Percentiles rank a stretch among this genome's conserved stretches.
Conservation (phyloP, 2,113 vertebrate genomes). For the Psammodynastes pulverulentus region DNA sequence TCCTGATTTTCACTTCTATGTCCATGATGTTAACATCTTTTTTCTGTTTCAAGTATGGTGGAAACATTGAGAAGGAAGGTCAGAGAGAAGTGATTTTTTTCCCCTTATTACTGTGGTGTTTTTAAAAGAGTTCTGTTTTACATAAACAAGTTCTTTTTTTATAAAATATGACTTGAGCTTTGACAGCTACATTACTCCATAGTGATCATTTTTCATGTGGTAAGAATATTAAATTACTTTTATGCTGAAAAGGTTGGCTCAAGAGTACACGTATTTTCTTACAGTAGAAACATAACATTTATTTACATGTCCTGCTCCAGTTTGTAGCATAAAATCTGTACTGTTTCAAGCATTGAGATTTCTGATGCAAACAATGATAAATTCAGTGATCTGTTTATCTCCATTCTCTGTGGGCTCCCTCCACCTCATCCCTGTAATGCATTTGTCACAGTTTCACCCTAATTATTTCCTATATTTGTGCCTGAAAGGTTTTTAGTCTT, state of each 20-base stretch:
- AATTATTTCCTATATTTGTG: constrained; percentile 40
- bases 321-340: constrained; percentile 52
- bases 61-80: neutral
- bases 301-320: constrained; percentile 62
- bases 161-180: constrained; percentile 71
- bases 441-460: constrained; percentile 34
- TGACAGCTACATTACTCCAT: constrained; percentile 74
- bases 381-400: constrained; percentile 51
- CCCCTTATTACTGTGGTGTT: constrained; percentile 66
- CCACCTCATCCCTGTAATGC: constrained; percentile 27
- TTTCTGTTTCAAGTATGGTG: neutral
- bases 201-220: constrained; percentile 74
- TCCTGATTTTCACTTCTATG: neutral
- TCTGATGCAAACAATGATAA: constrained; percentile 59
- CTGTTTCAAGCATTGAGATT: constrained; percentile 57
- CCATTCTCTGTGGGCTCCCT: neutral
- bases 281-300: constrained; percentile 66
- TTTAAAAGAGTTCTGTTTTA: constrained; percentile 60
- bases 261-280: constrained; percentile 64
- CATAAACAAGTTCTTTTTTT: constrained; percentile 65
- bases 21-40: neutral
- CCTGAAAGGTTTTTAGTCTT: constrained; percentile 24
- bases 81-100: constrained; percentile 59
- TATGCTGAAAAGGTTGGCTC: constrained; percentile 71
- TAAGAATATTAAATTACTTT: constrained; percentile 68